Base-by-base conservation (phyloP, 2,888 invertebrate genomes). In the Yponomeuta plumbellus region DNA sequence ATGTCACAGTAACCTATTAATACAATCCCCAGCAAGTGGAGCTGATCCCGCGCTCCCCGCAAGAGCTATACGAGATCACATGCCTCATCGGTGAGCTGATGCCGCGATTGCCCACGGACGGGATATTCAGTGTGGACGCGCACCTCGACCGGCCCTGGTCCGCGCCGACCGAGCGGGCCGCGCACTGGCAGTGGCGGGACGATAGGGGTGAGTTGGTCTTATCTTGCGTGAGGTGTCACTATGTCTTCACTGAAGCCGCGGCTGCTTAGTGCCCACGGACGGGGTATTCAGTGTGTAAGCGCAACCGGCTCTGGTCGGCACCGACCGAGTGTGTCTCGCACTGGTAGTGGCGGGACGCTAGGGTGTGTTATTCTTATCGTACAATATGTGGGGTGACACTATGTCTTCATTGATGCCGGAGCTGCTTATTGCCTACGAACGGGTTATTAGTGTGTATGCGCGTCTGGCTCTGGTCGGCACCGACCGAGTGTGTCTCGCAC, bases 111-210 rank as follows among this genome's bases (percentile, higher is more conserved):
- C 99, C 99, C 1, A 94, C 95, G 0, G 98, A 98, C 85, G 99
- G 99, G 11, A 96, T 99, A 75, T 99, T 99, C 91, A 94, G 96
- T 64, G 98, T 99, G 68, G 99, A 99, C 89, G 93, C 95, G 63
- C 93, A 98, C 75, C 92, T 98, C 69, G 96, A 97, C 83, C 92
- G 96, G 57, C 95, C 96, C 58, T 94, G 93, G 79, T 92, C 93
- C 34, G 92, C 94, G 10, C 95, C 97, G 80, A 94, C 95, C 68
- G 97, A 98, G 77, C 97, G 97, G 80, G 94, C 96, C 70, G 96
- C 98, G 3, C 94, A 96, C 72, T 99, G 99, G 99, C 98, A 98
- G 85, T 99, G 99, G 99, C 93, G 97, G 66, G 99, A 99, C 83
- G 98, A 99, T 85, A 94, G 97, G 78, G 97, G 96, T 76, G 87